Base-by-base conservation (phyloP, 2,797 vertebrate species). In the Thamnophis elegans region DNA sequence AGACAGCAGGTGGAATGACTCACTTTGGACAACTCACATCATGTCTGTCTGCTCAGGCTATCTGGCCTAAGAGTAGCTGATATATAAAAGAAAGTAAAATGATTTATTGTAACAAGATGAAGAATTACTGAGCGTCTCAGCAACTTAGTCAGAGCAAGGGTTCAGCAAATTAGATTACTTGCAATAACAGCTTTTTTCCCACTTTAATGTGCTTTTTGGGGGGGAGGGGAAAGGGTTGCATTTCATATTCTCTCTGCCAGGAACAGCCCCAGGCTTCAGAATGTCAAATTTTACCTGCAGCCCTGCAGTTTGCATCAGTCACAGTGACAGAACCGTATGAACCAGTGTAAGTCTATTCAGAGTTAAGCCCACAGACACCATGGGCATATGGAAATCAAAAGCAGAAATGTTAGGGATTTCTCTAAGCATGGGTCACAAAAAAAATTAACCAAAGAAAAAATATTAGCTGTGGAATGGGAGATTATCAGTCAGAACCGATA, bases 61-160 rank as follows among this genome's bases (percentile, higher is more conserved):
- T 99, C 99, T 99, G 99, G 99, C 99, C 99, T 99, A 99, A 99
- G 99, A 99, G 99, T 99, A 99, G 99, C 99, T 99, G 99, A 99
- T 99, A 99, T 99, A 99, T 98, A 99, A 99, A 99, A 99, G 98
- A 99, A 99, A 99, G 98, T 98, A 99, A 99, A 99, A 99, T 99
- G 99, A 99, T 99, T 98, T 99, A 99, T 99, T 99, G 99, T 98
- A 99, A 99, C 98, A 99, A 98, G 98, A 98, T 98, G 99, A 98
- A 98, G 97, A 98, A 98, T 98, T 98, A 98, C 98, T 98, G 97
- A 97, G 98, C 97, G 98, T 98, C 97, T 98, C 97, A 98, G 98
- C 98, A 99, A 99, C 98, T 98, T 98, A 99, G 98, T 98, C 95
- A 98, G 99, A 99, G 99, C 99, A 99, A 99, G 98, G 99, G 98